Conservation (phyloP, 2,113 vertebrate genomes). For the Eulemur rufifrons region DNA sequence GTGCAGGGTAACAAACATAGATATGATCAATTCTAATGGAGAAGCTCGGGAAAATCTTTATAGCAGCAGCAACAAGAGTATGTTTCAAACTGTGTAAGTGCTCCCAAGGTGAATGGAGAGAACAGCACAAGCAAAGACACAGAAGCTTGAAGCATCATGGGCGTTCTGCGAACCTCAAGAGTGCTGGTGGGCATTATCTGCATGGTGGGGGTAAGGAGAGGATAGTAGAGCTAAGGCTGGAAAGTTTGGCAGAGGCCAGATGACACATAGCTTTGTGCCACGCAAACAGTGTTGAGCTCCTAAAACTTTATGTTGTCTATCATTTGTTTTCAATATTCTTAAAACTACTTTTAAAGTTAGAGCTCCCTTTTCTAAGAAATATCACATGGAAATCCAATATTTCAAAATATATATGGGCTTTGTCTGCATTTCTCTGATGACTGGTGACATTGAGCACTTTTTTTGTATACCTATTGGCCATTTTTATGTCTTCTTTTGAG, state of each 20-base stretch:
- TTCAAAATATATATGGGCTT: background rate
- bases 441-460: background rate
- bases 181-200: background rate
- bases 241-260: background rate
- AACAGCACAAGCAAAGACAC: background rate
- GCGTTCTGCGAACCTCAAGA: background rate
- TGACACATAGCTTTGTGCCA: background rate
- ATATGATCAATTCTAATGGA: background rate
- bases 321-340: background rate
- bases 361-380: slow-evolving; percentile 30
- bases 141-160: background rate
- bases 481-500: background rate
- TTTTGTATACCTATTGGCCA: background rate
- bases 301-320: background rate
- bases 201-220: background rate
- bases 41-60: background rate
- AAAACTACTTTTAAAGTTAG: background rate
- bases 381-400: background rate
- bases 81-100: background rate
- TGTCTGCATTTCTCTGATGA: background rate
- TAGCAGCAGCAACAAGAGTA: background rate
- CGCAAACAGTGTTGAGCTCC: background rate
- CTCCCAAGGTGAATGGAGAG: background rate
- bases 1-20: background rate
- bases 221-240: background rate